Conservation (phyloP, 2,113 vertebrate species). For the Erythrolamprus reginae region DNA sequence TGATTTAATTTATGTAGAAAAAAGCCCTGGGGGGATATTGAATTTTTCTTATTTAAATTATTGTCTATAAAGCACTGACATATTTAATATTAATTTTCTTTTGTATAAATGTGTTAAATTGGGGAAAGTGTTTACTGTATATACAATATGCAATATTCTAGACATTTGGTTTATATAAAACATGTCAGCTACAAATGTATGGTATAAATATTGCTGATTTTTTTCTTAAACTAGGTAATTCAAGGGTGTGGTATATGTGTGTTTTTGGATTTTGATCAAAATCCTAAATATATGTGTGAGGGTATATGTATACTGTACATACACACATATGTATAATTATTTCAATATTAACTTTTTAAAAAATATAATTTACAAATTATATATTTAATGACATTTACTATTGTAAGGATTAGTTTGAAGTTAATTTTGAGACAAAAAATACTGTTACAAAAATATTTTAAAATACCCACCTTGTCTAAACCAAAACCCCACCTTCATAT, state of each 20-base stretch:
- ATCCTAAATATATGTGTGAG: neutral
- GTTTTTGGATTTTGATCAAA: neutral
- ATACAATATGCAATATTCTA: neutral
- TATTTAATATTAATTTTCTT: neutral
- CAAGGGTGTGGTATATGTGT: neutral
- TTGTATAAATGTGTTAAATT: constrained; percentile 8
- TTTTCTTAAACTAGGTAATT: neutral
- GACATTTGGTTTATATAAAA: neutral
- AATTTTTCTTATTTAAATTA: neutral
- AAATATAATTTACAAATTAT: neutral
- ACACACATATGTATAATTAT: neutral
- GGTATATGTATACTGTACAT: neutral
- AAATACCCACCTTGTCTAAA: neutral
- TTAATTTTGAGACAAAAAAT: neutral
- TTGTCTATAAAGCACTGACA: neutral
- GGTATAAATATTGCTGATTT: neutral
- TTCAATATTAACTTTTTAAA: neutral
- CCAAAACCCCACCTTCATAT: neutral
- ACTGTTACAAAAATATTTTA: neutral
- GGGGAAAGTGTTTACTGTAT: neutral
- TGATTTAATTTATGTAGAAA: constrained; percentile 28
- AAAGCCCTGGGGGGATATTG: neutral
- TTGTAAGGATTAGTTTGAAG: neutral
- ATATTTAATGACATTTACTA: neutral
- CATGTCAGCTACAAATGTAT: neutral